Evolutionary conservation across 2,797 vertebrate species (phyloP).

Genomic region (Syncerus caffer): DNA sequence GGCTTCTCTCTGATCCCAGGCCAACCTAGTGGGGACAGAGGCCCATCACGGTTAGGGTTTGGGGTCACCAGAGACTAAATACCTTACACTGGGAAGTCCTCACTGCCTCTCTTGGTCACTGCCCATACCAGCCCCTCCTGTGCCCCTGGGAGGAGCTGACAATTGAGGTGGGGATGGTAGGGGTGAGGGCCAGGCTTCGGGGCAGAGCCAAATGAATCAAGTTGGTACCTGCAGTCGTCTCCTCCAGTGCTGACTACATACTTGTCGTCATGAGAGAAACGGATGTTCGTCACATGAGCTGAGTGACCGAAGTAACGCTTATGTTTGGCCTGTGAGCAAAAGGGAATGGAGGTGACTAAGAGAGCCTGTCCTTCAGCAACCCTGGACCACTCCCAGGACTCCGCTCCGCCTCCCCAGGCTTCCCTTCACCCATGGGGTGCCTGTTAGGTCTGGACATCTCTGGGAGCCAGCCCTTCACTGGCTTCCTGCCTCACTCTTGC

Average conservation of each 20-base stretch:
- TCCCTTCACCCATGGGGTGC: not conserved
- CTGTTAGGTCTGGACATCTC: not conserved
- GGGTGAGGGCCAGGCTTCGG: not conserved
- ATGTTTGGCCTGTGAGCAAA: slow-evolving; percentile 90
- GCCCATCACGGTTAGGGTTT: not conserved
- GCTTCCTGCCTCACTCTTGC: not conserved
- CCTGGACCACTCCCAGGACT: not conserved
- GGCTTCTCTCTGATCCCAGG: not conserved
- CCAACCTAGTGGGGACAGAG: not conserved
- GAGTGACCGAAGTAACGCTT: slow-evolving; percentile 97
- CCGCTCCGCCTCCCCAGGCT: not conserved
- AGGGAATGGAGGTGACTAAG: not conserved
- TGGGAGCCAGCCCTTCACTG: not conserved
- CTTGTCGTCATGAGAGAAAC: slow-evolving; percentile 95
- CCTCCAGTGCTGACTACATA: slow-evolving; percentile 94
- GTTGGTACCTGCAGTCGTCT: slow-evolving; percentile 93
- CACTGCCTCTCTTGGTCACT: not conserved
- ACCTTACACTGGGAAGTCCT: not conserved
- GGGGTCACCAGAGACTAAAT: not conserved
- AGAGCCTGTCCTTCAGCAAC: too few relatives aligned
- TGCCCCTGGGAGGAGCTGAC: not conserved
- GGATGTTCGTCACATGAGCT: slow-evolving; percentile 93
- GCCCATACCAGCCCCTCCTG: not conserved
- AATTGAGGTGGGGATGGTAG: not conserved
- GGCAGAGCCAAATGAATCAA: rapidly evolving